phyloP scores from a whole-genome alignment of 2,888 invertebrate species.

The Strigamia crassipes region DNA sequence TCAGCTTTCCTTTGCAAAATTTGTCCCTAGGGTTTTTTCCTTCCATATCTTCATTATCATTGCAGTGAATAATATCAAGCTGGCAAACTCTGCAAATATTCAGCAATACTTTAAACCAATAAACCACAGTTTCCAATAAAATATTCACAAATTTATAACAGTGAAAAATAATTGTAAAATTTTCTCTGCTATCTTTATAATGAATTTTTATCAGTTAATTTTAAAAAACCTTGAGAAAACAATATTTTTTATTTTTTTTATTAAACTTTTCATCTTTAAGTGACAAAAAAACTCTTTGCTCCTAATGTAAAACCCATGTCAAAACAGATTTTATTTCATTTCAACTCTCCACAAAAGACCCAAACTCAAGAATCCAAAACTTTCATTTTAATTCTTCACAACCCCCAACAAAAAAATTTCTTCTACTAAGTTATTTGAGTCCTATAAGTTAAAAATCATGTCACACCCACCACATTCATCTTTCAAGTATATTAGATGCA shows the following conservation, averaged over 20 bases:
- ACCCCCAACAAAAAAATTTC: not conserved
- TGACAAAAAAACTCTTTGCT: not conserved
- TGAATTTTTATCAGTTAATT: too few relatives aligned
- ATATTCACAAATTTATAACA: not conserved
- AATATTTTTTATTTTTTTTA: not conserved
- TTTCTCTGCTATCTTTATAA: too few relatives aligned
- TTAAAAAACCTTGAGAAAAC: not conserved
- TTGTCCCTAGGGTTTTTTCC: not conserved
- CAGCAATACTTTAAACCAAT: not conserved
- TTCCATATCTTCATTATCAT: not conserved
- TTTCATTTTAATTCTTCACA: not conserved
- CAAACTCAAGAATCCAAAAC: not conserved
- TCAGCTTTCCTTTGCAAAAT: not conserved
- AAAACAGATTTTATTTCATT: slow-evolving; percentile 15
- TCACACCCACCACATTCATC: not conserved
- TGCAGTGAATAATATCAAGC: not conserved
- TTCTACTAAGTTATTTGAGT: too few relatives aligned
- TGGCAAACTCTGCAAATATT: not conserved
- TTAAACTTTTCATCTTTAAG: not conserved
- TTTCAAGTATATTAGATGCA: not conserved
- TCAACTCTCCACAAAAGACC: not conserved
- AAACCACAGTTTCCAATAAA: not conserved
- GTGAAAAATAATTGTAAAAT: too few relatives aligned
- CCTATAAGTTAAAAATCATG: not conserved
- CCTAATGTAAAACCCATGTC: not conserved